These are phyloP conservation scores for Macrostomum lignano DNA, from an alignment of 1,140 invertebrate species.

Conservation along the genomic window DNA sequence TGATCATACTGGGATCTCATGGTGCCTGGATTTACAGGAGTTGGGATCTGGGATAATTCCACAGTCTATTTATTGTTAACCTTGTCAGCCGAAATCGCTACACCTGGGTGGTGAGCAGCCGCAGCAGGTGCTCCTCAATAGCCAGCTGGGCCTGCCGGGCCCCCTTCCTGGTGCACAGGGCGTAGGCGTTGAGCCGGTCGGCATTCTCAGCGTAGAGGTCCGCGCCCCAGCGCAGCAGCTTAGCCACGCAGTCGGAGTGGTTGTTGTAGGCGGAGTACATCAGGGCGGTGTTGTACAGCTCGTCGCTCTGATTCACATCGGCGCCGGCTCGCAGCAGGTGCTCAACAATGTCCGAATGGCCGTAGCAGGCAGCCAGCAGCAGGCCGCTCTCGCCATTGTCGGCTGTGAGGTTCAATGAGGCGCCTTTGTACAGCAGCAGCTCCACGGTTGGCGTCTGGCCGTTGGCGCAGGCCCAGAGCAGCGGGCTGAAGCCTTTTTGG, in stretches of 20 bases:
- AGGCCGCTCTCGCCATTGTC: conserved; percentile 29
- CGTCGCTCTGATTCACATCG: conserved; percentile 45
- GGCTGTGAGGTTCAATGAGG: conserved; percentile 37
- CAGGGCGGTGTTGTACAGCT: conserved; percentile 55
- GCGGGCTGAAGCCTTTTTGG: conserved; percentile 40
- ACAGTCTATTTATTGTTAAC: no score
- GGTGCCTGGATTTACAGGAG: no score
- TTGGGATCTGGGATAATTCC: no score
- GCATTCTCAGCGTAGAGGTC: conserved; percentile 47
- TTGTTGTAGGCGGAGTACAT: conserved; percentile 61
- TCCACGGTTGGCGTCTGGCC: conserved; percentile 40
- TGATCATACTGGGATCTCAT: no score
- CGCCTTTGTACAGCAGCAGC: conserved; percentile 38
- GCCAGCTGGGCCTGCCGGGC: conserved; percentile 30
- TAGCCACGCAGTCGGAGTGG: conserved; percentile 52
- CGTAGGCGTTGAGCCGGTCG: conserved; percentile 48
- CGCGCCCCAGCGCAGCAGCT: conserved; percentile 43
- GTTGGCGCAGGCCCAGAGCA: conserved; percentile 61
- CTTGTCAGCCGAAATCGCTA: no score
- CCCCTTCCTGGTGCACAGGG: conserved; percentile 34
- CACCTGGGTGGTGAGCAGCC: no score
- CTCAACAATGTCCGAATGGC: conserved; percentile 54
- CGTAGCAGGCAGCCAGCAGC: conserved; percentile 39
- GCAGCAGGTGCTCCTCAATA: conserved; percentile 1
- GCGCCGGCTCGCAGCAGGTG: conserved; percentile 45